Evolutionary conservation across 2,888 invertebrate species (phyloP).

Genomic region (Augochlorella aurata): DNA sequence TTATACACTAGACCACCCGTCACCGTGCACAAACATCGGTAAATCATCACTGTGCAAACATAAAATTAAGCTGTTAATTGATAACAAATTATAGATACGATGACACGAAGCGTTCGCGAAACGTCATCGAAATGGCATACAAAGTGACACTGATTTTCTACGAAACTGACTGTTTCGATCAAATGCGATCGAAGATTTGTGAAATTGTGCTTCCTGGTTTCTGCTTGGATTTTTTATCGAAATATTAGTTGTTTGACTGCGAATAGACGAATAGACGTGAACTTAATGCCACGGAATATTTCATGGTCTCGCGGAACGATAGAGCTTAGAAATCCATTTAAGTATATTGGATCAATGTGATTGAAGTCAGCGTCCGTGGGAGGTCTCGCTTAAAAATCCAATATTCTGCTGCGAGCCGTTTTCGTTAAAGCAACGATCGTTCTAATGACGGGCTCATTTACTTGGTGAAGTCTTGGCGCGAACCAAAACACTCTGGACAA

Average conservation of each 20-base stretch:
- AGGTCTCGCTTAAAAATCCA: slow-evolving; percentile 63
- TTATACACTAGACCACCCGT: too few species aligned
- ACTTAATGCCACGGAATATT: slow-evolving; percentile 22
- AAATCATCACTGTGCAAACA: not conserved
- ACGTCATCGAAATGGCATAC: not conserved
- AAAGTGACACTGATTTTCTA: not conserved
- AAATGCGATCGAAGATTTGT: not conserved
- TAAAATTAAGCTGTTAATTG: not conserved
- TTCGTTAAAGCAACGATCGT: slow-evolving; percentile 18
- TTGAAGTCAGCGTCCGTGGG: slow-evolving; percentile 34
- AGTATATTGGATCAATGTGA: slow-evolving; percentile 71
- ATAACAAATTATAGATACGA: not conserved
- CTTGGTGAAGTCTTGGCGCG: slow-evolving; percentile 5
- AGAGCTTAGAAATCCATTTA: slow-evolving; percentile 70
- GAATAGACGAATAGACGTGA: slow-evolving; percentile 17
- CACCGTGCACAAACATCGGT: not conserved
- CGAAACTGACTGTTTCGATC: not conserved
- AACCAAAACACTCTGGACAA: slow-evolving; percentile 10
- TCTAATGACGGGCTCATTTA: slow-evolving; percentile 30
- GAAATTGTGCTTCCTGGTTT: not conserved
- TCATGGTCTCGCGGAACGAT: slow-evolving; percentile 42
- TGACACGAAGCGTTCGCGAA: not conserved
- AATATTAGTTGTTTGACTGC: slow-evolving; percentile 12
- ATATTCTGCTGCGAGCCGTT: slow-evolving; percentile 48
- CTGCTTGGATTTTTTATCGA: not conserved